A percentile compares a stretch with the other conserved stretches of the same genome.
phyloP scores from a whole-genome alignment of 1,140 invertebrate species.

The Dufourea novaeangliae region DNA sequence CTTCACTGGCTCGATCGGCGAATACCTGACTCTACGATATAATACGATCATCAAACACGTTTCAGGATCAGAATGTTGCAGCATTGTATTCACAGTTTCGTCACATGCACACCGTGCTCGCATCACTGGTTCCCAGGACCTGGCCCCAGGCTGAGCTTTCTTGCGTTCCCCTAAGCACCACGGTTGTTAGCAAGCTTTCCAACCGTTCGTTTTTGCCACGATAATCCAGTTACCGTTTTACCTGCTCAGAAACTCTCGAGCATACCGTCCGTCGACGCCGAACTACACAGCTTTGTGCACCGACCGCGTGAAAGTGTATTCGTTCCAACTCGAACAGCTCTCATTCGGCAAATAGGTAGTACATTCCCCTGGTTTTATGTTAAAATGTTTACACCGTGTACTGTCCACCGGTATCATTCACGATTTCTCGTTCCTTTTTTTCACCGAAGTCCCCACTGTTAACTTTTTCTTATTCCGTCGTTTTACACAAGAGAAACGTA shows the following conservation, averaged over 20 bases:
- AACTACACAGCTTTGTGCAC: neutral
- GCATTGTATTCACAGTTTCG: neutral
- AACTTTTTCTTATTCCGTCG: neutral
- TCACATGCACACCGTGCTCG: neutral
- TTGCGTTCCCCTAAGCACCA: neutral
- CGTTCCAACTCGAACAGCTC: neutral
- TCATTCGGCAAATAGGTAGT: neutral
- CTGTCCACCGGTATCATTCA: neutral
- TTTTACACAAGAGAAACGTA: neutral
- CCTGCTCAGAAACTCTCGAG: neutral
- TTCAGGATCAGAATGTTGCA: neutral
- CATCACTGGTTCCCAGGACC: neutral
- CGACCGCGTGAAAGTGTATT: neutral
- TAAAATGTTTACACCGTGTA: neutral
- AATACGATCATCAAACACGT: neutral
- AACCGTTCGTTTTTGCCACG: neutral
- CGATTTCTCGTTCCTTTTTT: neutral
- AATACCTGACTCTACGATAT: too few relatives aligned
- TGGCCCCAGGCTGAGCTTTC: neutral
- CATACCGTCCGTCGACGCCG: too few relatives aligned
- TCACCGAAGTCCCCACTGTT: neutral
- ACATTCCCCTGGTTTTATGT: neutral
- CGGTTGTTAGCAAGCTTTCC: neutral
- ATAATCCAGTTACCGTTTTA: neutral
- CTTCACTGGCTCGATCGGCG: too few relatives aligned